A percentile compares a stretch with the other conserved stretches of the same genome.
Conservation (phyloP, 2,797 vertebrate species). For the Knipowitschia caucasica region DNA sequence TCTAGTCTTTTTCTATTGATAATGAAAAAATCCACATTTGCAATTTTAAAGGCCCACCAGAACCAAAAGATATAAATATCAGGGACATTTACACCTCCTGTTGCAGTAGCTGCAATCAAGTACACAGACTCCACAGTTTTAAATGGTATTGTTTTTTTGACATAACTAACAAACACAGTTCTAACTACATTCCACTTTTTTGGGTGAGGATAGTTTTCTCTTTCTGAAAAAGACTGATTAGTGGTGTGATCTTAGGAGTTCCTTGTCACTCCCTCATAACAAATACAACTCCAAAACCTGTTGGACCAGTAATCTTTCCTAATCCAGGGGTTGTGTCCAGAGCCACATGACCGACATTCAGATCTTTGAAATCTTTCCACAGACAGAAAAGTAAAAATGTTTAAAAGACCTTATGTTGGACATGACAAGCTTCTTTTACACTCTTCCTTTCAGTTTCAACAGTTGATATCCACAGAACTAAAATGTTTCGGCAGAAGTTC, state of each 20-base stretch:
- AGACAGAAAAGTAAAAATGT: not conserved
- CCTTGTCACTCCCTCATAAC: slow-evolving; percentile 33
- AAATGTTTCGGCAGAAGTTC: slow-evolving; percentile 85
- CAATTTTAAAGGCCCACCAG: no score
- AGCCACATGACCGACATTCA: slow-evolving; percentile 14
- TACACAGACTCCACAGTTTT: no score
- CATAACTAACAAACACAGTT: no score
- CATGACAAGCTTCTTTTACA: not conserved
- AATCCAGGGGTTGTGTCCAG: slow-evolving; percentile 23
- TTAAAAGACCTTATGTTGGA: not conserved
- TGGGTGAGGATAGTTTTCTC: slow-evolving; percentile 31
- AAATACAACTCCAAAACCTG: slow-evolving; percentile 66
- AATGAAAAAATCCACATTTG: no score
- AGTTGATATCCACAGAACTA: slow-evolving; percentile 85
- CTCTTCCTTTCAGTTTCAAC: slow-evolving; percentile 79
- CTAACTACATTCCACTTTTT: slow-evolving; percentile 28
- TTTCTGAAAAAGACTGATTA: slow-evolving; percentile 33
- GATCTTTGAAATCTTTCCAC: not conserved
- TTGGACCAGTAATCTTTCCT: slow-evolving; percentile 38
- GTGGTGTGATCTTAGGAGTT: slow-evolving; percentile 42
- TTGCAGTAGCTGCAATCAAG: no score
- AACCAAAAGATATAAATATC: no score
- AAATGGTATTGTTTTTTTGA: no score
- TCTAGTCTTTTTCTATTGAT: no score
- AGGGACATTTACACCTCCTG: no score